Evolutionary conservation across 1,140 invertebrate species (phyloP), one percentile per base, ranked within the genome.

Genomic region (Yoshiicerus persimilis): DNA sequence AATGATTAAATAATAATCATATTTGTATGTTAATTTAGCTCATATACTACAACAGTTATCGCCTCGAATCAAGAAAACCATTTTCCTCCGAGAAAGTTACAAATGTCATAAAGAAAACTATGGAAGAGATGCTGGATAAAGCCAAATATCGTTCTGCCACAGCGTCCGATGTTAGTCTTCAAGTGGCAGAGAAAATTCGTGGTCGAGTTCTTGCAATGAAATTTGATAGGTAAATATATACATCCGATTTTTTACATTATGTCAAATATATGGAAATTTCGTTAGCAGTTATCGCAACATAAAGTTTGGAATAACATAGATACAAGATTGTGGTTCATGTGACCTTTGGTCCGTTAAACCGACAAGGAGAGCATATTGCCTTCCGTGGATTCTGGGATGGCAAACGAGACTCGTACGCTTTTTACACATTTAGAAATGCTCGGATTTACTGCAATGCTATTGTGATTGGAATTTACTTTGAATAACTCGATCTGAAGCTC

Each of bases 151-250:
- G 64, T 27, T 20, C 88, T 20, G 56, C 87, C 6, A 77, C 77
- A 0, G 39, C 62, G 20, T 62, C 30, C 11, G 86, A 56, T 39
- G 13, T 85, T 4, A 16, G 75, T 9, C 36, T 70, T 30, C 30
- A 84, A 75, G 41, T 89, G 20, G 88, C 88, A 13, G 88, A 89
- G 25, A 89, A 85, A 39, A 87, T 89, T n/a, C 75, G 88, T 13
- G 5, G 5, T 41, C 77, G 86, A 13, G 77, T 89, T 20, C 34
- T 89, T 0, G 75, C 75, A 56, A 39, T 85, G n/a, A 56, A 62
- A 77, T 89, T 89, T 87, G 88, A 89, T 41, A 39, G 88, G 86
- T 88, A 86, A n/a, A 83, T n/a, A 23, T 4, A 25, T 25, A 87
- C 25, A 5, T 38, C 32, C 6, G 85, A 25, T 62, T 11, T 32